These are phyloP conservation scores for Abramis brama DNA, from an alignment of 2,113 vertebrate species.

Conservation along the genomic window DNA sequence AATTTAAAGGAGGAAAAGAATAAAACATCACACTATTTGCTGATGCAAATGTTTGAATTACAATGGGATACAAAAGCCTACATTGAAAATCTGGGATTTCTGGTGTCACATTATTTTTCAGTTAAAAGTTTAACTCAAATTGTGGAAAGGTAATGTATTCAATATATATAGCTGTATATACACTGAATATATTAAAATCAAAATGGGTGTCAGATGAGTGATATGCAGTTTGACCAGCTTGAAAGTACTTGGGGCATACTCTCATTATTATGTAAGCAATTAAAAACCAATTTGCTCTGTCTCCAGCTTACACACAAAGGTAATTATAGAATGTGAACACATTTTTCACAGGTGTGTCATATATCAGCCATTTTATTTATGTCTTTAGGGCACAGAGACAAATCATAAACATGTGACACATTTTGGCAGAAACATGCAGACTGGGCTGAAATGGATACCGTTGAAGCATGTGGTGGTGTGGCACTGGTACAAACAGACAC, in stretches of 20 bases:
- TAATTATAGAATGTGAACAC: no score
- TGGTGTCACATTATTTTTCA: no score
- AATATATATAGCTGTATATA: not conserved
- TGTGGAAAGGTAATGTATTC: no score
- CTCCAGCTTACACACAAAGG: not conserved
- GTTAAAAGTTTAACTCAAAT: no score
- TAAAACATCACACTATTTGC: not conserved
- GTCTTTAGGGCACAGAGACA: not conserved
- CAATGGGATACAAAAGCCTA: not conserved
- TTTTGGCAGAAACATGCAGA: not conserved
- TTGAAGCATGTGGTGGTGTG: not conserved
- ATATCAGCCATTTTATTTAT: not conserved
- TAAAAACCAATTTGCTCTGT: not conserved
- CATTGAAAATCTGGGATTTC: no score
- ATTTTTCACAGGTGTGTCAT: not conserved
- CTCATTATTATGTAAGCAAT: not conserved
- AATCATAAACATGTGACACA: not conserved
- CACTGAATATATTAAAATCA: not conserved
- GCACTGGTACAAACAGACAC: not conserved
- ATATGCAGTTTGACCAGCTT: not conserved
- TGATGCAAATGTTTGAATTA: not conserved
- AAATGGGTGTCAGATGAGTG: not conserved
- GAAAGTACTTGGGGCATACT: not conserved
- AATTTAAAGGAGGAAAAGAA: not conserved
- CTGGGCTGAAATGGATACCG: not conserved